Evolutionary conservation across 2,797 vertebrate genomes (phyloP).

Genomic region (Triplophysa bombifrons): DNA sequence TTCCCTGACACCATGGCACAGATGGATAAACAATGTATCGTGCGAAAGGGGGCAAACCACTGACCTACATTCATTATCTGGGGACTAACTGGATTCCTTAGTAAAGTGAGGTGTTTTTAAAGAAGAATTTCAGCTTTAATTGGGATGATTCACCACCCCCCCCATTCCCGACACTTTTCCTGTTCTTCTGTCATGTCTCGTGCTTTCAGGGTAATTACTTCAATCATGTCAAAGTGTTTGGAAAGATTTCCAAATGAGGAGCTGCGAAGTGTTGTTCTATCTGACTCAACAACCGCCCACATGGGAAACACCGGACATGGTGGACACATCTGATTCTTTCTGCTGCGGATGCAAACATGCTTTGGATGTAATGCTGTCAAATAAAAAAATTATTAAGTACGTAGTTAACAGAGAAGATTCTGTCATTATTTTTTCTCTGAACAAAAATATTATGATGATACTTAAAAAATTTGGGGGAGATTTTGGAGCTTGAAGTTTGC

Average conservation of each 20-base stretch:
- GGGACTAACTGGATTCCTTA: slow-evolving; percentile 52
- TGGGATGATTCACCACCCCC: slow-evolving; percentile 51
- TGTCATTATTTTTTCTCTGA: neutral
- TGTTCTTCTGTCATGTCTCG: slow-evolving; percentile 32
- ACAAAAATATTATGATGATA: no score
- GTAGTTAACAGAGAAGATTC: neutral
- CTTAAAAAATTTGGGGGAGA: no score
- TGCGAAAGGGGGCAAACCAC: slow-evolving; percentile 51
- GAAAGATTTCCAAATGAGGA: slow-evolving; percentile 62
- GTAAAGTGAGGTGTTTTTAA: slow-evolving; percentile 48
- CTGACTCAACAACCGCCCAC: slow-evolving; percentile 53
- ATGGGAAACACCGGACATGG: slow-evolving; percentile 56
- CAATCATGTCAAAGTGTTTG: slow-evolving; percentile 76
- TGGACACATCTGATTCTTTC: slow-evolving; percentile 67
- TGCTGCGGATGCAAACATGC: slow-evolving; percentile 69
- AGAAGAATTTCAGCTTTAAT: slow-evolving; percentile 65
- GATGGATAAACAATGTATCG: slow-evolving; percentile 64
- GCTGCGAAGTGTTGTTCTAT: slow-evolving; percentile 53
- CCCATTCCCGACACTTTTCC: slow-evolving; percentile 4
- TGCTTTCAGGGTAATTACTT: slow-evolving; percentile 70
- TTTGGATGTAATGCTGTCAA: slow-evolving; percentile 61
- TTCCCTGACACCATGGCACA: slow-evolving; percentile 61
- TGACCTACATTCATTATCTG: slow-evolving; percentile 68
- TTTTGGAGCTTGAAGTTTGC: no score
- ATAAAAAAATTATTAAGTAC: neutral